These are phyloP conservation scores for Theropithecus gelada DNA, from an alignment of 2,113 vertebrate genomes.

Conservation along the genomic window DNA sequence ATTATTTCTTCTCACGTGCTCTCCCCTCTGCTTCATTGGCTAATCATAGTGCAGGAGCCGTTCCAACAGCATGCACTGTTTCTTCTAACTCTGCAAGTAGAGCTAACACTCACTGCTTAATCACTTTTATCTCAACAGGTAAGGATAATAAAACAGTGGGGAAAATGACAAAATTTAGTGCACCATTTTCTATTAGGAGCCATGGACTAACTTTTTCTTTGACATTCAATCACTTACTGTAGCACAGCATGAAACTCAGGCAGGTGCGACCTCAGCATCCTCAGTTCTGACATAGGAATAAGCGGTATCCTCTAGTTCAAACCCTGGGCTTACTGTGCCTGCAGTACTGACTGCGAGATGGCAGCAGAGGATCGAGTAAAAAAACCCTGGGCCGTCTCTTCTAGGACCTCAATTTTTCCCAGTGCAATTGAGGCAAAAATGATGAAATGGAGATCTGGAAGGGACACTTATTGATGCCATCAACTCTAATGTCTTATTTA, in stretches of 20 bases:
- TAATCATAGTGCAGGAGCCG: slow-evolving; percentile 71
- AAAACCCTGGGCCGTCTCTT: not conserved
- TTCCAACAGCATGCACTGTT: slow-evolving; percentile 73
- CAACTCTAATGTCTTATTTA: not conserved
- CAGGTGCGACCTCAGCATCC: slow-evolving; percentile 4
- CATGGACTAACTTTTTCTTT: slow-evolving; percentile 58
- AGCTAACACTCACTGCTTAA: slow-evolving; percentile 84
- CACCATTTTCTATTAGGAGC: slow-evolving; percentile 72
- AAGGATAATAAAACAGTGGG: slow-evolving; percentile 81
- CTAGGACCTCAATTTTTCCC: not conserved
- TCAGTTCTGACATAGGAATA: not conserved
- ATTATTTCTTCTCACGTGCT: not conserved
- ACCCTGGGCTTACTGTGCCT: rapidly evolving
- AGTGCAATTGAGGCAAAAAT: not conserved
- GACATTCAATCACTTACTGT: slow-evolving; percentile 54
- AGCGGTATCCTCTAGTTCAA: not conserved
- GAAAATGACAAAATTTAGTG: slow-evolving; percentile 76
- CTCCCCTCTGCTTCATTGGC: slow-evolving; percentile 76
- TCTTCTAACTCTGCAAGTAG: slow-evolving; percentile 76
- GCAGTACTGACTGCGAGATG: not conserved
- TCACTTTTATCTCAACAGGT: slow-evolving; percentile 85
- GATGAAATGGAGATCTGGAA: not conserved
- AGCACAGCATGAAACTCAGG: slow-evolving; percentile 24
- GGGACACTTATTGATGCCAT: not conserved
- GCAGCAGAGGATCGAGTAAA: not conserved